Evolutionary conservation across 2,888 invertebrate genomes (phyloP).

Genomic region (Stratiomys singularior): DNA sequence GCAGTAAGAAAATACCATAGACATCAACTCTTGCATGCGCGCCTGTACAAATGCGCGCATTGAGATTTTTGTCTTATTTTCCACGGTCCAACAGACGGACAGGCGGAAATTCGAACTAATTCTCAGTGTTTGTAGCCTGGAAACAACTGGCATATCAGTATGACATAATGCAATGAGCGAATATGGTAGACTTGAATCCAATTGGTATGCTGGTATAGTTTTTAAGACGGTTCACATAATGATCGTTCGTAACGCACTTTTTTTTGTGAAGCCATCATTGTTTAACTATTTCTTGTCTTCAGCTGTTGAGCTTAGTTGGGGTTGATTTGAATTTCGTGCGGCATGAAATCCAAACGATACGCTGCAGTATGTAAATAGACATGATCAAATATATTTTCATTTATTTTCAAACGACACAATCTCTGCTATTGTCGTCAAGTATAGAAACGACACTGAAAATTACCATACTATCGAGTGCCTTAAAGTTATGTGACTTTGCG

Average conservation of each 20-base stretch:
- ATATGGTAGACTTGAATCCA: not conserved
- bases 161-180: not conserved
- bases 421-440: not conserved
- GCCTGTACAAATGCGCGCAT: not conserved
- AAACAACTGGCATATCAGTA: not conserved
- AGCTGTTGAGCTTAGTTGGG: no score
- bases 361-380: not conserved
- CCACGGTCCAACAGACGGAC: not conserved
- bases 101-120: conserved; percentile 26
- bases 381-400: not conserved
- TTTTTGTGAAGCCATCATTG: not conserved
- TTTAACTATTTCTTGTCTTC: not conserved
- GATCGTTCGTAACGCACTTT: not conserved
- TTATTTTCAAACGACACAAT: not conserved
- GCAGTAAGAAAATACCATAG: not conserved
- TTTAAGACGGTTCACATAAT: not conserved
- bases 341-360: not conserved
- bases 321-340: conserved; percentile 27
- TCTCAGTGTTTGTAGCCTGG: conserved; percentile 16
- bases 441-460: not conserved
- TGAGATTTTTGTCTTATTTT: not conserved
- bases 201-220: conserved; percentile 12
- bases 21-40: not conserved
- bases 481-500: no score
- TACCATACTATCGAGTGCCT: not conserved